Percentiles rank a stretch among this genome's conserved stretches.
Conservation (phyloP, 1,140 invertebrate species). For the Elysia chlorotica region DNA sequence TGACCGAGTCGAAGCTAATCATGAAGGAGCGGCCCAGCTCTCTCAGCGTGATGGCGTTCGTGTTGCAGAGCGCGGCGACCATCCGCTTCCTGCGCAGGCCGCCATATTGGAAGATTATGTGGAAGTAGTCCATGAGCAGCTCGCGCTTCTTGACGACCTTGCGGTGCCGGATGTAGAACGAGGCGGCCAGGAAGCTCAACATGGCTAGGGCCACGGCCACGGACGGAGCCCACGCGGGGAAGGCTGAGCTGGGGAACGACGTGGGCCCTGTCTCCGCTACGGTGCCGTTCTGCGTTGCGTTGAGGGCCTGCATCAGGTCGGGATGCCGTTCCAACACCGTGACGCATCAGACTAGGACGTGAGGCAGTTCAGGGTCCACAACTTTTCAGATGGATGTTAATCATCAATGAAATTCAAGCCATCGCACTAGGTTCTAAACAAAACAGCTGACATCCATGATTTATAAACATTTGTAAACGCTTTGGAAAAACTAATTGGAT, state of each 20-base stretch:
- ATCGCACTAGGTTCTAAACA: not conserved
- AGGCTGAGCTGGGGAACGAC: not conserved
- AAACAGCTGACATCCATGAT: too few relatives aligned
- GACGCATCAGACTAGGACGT: not conserved
- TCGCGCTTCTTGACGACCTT: slow-evolving; percentile 19
- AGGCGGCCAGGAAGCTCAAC: slow-evolving; percentile 11
- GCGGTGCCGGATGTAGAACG: slow-evolving; percentile 16
- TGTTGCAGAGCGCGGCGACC: slow-evolving; percentile 19
- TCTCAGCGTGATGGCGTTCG: slow-evolving; percentile 16
- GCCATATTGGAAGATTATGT: slow-evolving; percentile 21
- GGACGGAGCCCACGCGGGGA: slow-evolving; percentile 18
- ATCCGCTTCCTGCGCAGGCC: slow-evolving; percentile 15
- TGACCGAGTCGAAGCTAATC: slow-evolving; percentile 14
- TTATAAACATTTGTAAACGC: too few relatives aligned
- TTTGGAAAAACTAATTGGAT: too few relatives aligned
- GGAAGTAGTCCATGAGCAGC: slow-evolving; percentile 21
- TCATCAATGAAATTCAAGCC: not conserved
- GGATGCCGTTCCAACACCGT: not conserved
- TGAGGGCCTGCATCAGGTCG: not conserved
- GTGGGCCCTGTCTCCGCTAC: not conserved
- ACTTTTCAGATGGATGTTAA: not conserved
- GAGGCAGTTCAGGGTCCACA: not conserved
- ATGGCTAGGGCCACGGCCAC: slow-evolving; percentile 8
- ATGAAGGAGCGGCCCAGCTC: slow-evolving; percentile 19
- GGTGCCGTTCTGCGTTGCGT: too few relatives aligned